Evolutionary conservation across 2,113 vertebrate genomes (phyloP).

Genomic region (Pleuronectes platessa): DNA sequence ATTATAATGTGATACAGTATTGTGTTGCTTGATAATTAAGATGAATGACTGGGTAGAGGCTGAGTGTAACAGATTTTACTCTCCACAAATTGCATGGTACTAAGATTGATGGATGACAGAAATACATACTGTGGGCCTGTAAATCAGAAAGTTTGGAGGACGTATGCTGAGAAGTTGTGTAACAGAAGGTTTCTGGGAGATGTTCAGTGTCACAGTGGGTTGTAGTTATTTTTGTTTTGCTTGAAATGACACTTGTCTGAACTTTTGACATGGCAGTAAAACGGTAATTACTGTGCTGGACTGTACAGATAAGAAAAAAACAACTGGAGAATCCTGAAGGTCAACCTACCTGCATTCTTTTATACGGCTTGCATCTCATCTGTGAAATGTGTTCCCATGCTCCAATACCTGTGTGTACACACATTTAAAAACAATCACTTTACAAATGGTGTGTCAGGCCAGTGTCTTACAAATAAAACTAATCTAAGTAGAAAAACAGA

Average conservation of each 20-base stretch:
- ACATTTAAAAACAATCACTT: not conserved
- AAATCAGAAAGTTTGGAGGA: conserved; percentile 54
- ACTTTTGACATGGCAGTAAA: not conserved
- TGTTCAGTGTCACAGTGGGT: not conserved
- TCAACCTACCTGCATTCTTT: conserved; percentile 92
- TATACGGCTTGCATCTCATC: conserved; percentile 91
- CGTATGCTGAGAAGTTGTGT: conserved; percentile 17
- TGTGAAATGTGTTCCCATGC: conserved; percentile 93
- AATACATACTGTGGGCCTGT: conserved; percentile 61
- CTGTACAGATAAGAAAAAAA: not conserved
- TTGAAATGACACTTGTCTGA: conserved; percentile 6
- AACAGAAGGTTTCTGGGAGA: conserved; percentile 30
- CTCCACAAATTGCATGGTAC: conserved; percentile 63
- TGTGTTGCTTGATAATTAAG: conserved; percentile 68
- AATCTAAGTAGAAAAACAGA: not conserved
- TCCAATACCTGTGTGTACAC: conserved; percentile 86
- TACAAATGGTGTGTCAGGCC: not conserved
- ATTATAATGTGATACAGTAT: conserved; percentile 64
- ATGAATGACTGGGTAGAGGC: conserved; percentile 55
- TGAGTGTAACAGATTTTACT: conserved; percentile 59
- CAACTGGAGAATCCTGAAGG: not conserved
- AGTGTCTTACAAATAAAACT: not conserved
- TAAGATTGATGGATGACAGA: conserved; percentile 65
- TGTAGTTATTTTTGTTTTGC: not conserved
- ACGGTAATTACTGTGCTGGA: not conserved